Percentiles rank a stretch among this genome's conserved stretches.
Conservation (phyloP, 2,888 invertebrate species). For the Opisthograptis luteolata region DNA sequence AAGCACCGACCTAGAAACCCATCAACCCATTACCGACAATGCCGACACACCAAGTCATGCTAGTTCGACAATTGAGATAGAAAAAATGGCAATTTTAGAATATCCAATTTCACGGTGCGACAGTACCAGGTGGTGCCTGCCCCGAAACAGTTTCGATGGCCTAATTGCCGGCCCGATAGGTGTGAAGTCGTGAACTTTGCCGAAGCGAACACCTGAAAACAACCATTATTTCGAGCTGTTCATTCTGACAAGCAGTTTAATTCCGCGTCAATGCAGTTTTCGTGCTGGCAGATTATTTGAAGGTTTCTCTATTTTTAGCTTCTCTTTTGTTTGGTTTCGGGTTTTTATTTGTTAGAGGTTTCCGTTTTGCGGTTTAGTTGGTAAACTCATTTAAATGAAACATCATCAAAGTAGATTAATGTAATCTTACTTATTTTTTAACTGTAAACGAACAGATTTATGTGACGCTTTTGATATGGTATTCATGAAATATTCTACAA, state of each 20-base stretch:
- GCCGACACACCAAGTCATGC: conserved; percentile 32
- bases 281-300: conserved; percentile 27
- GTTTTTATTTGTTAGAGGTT: conserved; percentile 22
- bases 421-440: background rate
- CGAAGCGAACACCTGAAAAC: conserved; percentile 14
- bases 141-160: conserved; percentile 29
- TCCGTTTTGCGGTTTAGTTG: conserved; percentile 7
- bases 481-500: background rate
- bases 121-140: conserved; percentile 47
- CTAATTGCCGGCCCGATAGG: conserved; percentile 52
- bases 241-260: conserved; percentile 50
- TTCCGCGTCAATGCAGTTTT: conserved; percentile 35
- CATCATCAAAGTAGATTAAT: background rate
- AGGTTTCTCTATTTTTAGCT: conserved; percentile 26
- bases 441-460: background rate
- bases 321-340: conserved; percentile 28
- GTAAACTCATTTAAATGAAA: conserved; percentile 2
- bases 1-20: conserved; percentile 22
- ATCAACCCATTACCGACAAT: conserved; percentile 39
- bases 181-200: conserved; percentile 45
- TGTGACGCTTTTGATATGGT: background rate
- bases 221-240: conserved; percentile 41
- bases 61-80: conserved; percentile 35
- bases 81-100: conserved; percentile 35
- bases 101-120: conserved; percentile 34